Conservation (phyloP, 1,140 invertebrate species). For the Drosophila biarmipes region DNA sequence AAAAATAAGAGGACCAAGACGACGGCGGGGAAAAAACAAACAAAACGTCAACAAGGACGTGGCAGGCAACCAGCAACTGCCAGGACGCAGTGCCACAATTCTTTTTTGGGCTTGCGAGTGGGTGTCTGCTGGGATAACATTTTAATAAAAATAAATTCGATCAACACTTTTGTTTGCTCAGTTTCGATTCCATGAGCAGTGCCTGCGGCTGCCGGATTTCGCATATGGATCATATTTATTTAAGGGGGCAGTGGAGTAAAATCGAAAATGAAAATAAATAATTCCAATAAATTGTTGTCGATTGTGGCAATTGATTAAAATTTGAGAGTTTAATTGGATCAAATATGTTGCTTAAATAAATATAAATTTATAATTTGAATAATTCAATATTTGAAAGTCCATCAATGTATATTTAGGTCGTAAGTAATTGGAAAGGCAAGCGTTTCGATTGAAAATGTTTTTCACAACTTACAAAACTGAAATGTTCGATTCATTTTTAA, state of each 20-base stretch:
- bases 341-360: not conserved
- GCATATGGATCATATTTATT: slow-evolving; percentile 36
- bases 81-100: slow-evolving; percentile 16
- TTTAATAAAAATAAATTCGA: slow-evolving; percentile 78
- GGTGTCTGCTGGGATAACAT: slow-evolving; percentile 54
- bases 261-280: slow-evolving; percentile 11
- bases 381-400: too few species aligned
- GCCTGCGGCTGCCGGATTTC: slow-evolving; percentile 13
- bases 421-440: too few species aligned
- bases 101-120: not conserved
- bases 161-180: slow-evolving; percentile 61
- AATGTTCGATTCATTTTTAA: too few species aligned
- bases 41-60: slow-evolving; percentile 61
- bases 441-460: too few species aligned
- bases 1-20: slow-evolving; percentile 20
- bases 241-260: not conserved
- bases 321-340: not conserved
- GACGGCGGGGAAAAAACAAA: slow-evolving; percentile 17
- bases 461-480: too few species aligned
- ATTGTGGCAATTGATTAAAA: not conserved
- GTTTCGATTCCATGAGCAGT: slow-evolving; percentile 15
- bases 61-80: slow-evolving; percentile 27
- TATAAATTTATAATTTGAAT: not conserved
- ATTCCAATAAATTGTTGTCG: not conserved
- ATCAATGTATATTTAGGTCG: too few species aligned